Base-by-base conservation (phyloP, 2,797 vertebrate species). In the Gephyroberyx darwinii region DNA sequence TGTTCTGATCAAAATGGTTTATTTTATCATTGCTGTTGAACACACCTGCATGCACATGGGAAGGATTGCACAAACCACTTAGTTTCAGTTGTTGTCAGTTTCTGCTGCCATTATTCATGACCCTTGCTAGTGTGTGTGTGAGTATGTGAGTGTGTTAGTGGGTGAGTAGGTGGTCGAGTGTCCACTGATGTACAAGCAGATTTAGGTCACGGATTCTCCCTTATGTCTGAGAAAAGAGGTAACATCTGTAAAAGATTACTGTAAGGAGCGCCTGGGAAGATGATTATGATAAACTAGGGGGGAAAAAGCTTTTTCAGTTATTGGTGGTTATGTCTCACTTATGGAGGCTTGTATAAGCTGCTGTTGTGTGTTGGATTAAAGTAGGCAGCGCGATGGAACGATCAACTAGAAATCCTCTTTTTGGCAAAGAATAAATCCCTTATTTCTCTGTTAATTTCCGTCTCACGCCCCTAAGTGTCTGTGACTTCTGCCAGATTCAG, bases 161-260 rank as follows among this genome's bases (percentile, higher is more conserved):
- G 26, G 26, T 26, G 26, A 4, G 26, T 4, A 26, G 26, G 26
- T 3, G 22, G 22, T 26, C 22, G 22, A 26, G 26, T 26, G 26
- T 26, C 26, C 26, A 26, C 26, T 26, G 26, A 26, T 77, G 35
- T 77, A 66, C 6, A 3, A 4, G 2, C 63, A 16, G 65, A 88
- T 84, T 79, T 78, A 86, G 86, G 85, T 85, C 85, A 87, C 30
- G 33, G 69, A 75, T 82, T 81, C 59, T 82, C 62, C 62, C 58
- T 78, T 75, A 70, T 69, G 70, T 84, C 74, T 63, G 74, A 19
- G 67, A 30, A 74, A 63, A 50, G 13, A 48, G 52, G 61, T 58
- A 68, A 80, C 71, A 71, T 85, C 79, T 85, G 75, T 59, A 60
- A 50, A 57, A 78, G 86, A 89, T 88, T 86, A 81, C 33, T 63